These are phyloP conservation scores for Heterocephalus glaber DNA, from an alignment of 2,113 vertebrate genomes.

Conservation along the genomic window DNA sequence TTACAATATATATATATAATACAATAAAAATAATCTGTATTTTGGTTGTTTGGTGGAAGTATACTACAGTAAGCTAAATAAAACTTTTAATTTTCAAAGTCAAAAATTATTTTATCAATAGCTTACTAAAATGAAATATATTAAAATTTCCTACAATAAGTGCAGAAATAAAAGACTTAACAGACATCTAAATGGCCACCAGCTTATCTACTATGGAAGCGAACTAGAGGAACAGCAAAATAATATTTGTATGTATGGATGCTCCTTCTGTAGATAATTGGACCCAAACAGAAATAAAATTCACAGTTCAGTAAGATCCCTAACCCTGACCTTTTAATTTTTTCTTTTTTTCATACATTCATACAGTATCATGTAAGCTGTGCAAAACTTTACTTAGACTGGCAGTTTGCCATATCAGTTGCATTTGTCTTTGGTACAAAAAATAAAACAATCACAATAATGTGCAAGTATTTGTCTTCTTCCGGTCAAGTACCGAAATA, in stretches of 20 bases:
- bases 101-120: slow-evolving; percentile 89
- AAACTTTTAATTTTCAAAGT: slow-evolving; percentile 87
- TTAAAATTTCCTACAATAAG: slow-evolving; percentile 90
- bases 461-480: slow-evolving; percentile 99
- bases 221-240: slow-evolving; percentile 89
- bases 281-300: slow-evolving; percentile 96
- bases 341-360: slow-evolving; percentile 94
- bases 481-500: slow-evolving; percentile 91
- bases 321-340: slow-evolving; percentile 92
- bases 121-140: slow-evolving; percentile 91
- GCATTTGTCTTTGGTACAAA: slow-evolving; percentile 99
- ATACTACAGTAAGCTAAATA: slow-evolving; percentile 91
- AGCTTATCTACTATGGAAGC: slow-evolving; percentile 93
- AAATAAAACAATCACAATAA: slow-evolving; percentile 96
- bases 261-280: slow-evolving; percentile 99
- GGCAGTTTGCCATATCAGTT: slow-evolving; percentile 99
- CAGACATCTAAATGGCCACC: slow-evolving; percentile 87
- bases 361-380: slow-evolving; percentile 99
- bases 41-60: slow-evolving; percentile 95
- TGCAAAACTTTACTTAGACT: slow-evolving; percentile 99
- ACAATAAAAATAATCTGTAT: slow-evolving; percentile 94
- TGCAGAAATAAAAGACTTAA: slow-evolving; percentile 88
- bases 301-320: slow-evolving; percentile 99
- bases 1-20: slow-evolving; percentile 88
- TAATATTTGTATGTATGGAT: slow-evolving; percentile 90